Evolutionary conservation across 2,797 vertebrate species (phyloP), one percentile per base, ranked within the genome.

Genomic region (Rhyacichthys aspro): DNA sequence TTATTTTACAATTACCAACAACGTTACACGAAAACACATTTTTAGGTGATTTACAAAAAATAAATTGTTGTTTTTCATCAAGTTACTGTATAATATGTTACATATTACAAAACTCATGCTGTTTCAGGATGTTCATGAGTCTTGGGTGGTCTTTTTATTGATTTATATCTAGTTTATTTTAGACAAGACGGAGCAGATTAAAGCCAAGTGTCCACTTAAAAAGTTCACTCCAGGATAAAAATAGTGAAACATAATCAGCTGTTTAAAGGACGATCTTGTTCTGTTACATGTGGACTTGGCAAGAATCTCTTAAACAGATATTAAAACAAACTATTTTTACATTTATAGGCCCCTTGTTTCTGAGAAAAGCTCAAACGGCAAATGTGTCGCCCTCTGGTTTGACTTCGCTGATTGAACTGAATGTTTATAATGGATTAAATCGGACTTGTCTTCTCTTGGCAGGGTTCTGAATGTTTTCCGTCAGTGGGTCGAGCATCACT

Each of bases 401-500:
- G 10, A 18, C 16, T 44, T 44, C 9, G 10, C 10, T 19, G 16
- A 44, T 18, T 53, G 7, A 53, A 14, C 9, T 15, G 15, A 10
- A 17, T 34, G 2, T 48, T 34, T 11, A 11, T 37, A 6, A 19
- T 38, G 10, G 11, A 16, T 18, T 18, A 37, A 12, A 8, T 18
- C 15, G 34, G 3, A 17, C 19, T n/a, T 61, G 44, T 67, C 7
- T 78, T 53, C 68, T 8, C 46, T 46, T 59, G 16, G 1, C 84
- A 99, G 97, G 89, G 92, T 99, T 81, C 80, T 99, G 66, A 99
- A 98, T 76, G 97, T 99, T 68, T 98, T 98, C 84, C 96, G 97
- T 19, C 97, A 99, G 87, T 99, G 97, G 97, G 97, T 99, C 45
- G 97, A 99, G 74, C 97, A 98, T 86, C 97, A 99, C 82, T 99